Conservation (phyloP, 2,888 invertebrate genomes). For the Trichogramma dendrolimi region DNA sequence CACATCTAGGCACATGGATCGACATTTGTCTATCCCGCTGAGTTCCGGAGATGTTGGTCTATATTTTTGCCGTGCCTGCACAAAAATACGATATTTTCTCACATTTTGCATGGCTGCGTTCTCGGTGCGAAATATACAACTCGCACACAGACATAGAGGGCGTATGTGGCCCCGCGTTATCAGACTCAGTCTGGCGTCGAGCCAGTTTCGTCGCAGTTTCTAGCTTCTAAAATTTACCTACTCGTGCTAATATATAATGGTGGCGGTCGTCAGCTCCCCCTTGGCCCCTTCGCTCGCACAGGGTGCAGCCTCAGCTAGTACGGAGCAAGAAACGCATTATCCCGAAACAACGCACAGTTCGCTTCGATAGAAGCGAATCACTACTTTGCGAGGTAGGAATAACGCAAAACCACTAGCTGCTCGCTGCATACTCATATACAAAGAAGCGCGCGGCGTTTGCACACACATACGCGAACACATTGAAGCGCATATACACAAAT, state of each 20-base stretch:
- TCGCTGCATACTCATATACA: no score
- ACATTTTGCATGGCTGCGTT: no score
- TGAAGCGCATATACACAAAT: no score
- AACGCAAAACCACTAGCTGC: not conserved
- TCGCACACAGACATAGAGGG: no score
- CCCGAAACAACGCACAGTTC: conserved; percentile 18
- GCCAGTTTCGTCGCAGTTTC: conserved; percentile 11
- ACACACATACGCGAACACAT: no score
- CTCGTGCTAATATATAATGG: conserved; percentile 41
- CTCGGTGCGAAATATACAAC: no score
- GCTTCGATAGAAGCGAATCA: conserved; percentile 25
- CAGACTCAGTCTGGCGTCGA: not conserved
- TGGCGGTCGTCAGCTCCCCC: conserved; percentile 9
- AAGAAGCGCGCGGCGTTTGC: no score
- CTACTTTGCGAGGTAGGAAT: conserved; percentile 18
- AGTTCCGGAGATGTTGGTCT: conserved; percentile 12
- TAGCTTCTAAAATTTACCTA: conserved; percentile 38
- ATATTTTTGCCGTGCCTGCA: conserved; percentile 26
- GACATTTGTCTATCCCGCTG: conserved; percentile 17
- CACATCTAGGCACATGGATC: conserved; percentile 10
- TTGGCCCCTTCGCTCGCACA: not conserved
- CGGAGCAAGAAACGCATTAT: conserved; percentile 42
- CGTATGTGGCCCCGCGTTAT: no score
- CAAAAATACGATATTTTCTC: not conserved
- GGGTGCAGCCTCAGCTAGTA: not conserved